Evolutionary conservation across 2,888 invertebrate species (phyloP).

Genomic region (Pollenia griseotomentosa): DNA sequence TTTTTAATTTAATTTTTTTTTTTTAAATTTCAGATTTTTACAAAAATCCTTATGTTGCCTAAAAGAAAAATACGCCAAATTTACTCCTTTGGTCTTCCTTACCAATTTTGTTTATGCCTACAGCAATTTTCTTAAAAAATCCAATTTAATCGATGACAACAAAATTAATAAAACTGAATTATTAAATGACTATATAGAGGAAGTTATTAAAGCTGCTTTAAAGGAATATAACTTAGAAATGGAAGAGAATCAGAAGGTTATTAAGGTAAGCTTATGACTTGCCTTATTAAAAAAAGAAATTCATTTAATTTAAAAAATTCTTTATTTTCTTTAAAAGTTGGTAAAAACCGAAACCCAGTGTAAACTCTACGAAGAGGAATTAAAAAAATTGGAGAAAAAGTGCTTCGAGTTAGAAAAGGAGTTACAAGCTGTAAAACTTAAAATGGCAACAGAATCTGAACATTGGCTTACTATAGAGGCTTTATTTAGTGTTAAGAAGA

Average conservation of each 20-base stretch:
- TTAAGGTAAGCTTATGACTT: conserved; percentile 74
- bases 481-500: conserved; percentile 74
- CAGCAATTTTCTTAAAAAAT: conserved; percentile 76
- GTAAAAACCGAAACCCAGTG: conserved; percentile 82
- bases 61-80: conserved; percentile 83
- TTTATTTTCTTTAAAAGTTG: conserved; percentile 75
- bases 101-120: conserved; percentile 82
- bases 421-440: conserved; percentile 78
- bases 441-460: conserved; percentile 79
- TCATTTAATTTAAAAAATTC: background rate
- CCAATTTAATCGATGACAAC: conserved; percentile 2
- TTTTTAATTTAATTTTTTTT: background rate
- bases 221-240: conserved; percentile 73
- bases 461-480: conserved; percentile 83
- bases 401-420: conserved; percentile 78
- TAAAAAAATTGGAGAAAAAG: conserved; percentile 77
- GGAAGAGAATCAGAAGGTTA: conserved; percentile 74
- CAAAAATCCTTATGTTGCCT: conserved; percentile 80
- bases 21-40: conserved; percentile 77
- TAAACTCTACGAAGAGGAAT: conserved; percentile 80
- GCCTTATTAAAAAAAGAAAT: background rate
- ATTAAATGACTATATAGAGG: conserved; percentile 55
- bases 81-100: conserved; percentile 83
- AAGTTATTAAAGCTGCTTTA: conserved; percentile 73
- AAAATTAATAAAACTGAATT: conserved; percentile 20